Percentiles rank a stretch among this genome's conserved stretches.
phyloP scores from a whole-genome alignment of 2,797 vertebrate genomes.

The Lindbergichthys nudifrons region DNA sequence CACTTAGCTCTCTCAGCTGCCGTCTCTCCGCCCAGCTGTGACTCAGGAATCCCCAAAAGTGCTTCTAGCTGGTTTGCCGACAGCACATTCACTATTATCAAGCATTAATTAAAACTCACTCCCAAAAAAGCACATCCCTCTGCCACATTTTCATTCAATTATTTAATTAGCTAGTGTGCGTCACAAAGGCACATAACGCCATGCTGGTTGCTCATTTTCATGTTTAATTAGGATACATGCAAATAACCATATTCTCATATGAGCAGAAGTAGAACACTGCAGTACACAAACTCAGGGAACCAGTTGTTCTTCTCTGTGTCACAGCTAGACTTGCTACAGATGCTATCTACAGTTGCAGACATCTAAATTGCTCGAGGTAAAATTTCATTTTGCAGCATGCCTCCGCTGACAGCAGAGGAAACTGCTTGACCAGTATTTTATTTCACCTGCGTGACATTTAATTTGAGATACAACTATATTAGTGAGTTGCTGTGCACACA shows the following conservation, averaged over 20 bases:
- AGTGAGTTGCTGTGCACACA: neutral
- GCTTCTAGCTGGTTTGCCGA: slow-evolving; percentile 1
- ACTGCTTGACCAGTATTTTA: slow-evolving; percentile 8
- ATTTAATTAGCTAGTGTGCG: neutral
- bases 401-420: slow-evolving; percentile 10
- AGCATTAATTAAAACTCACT: slow-evolving; percentile 19
- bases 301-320: slow-evolving; percentile 21
- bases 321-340: slow-evolving; percentile 45
- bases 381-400: slow-evolving; percentile 53
- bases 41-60: slow-evolving; percentile 46
- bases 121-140: neutral
- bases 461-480: neutral
- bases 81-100: slow-evolving; percentile 18
- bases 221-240: slow-evolving; percentile 30
- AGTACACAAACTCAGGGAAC: slow-evolving; percentile 22
- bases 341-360: slow-evolving; percentile 56
- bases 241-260: slow-evolving; percentile 19
- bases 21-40: slow-evolving; percentile 32
- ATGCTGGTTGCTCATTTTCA: slow-evolving; percentile 5
- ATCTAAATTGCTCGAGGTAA: slow-evolving; percentile 56
- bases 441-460: slow-evolving; percentile 9
- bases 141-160: slow-evolving; percentile 10
- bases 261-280: slow-evolving; percentile 9
- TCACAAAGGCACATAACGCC: neutral
- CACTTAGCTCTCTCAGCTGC: slow-evolving; percentile 45